phyloP scores from a whole-genome alignment of 37 sponge, comb jelly and placozoan genomes.

The Ephydatia muelleri region DNA sequence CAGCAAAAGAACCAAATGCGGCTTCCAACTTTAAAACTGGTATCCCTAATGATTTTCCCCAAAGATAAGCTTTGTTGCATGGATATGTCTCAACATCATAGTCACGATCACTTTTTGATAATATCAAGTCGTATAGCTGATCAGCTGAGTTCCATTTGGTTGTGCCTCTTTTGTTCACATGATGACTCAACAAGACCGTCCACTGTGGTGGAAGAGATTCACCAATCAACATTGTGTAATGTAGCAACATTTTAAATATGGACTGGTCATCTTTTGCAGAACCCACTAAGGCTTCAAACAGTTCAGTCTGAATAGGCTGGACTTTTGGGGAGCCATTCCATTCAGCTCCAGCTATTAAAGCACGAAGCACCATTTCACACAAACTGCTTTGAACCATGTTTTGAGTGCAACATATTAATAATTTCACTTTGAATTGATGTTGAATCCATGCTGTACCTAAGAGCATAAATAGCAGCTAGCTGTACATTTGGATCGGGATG shows the following conservation, averaged over 20 bases:
- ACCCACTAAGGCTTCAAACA: slow-evolving; percentile 1
- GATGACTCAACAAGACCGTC: not conserved
- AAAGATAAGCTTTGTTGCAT: slow-evolving; percentile 60
- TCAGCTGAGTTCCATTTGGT: not conserved
- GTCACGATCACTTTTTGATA: not conserved
- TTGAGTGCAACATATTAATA: slow-evolving; percentile 1
- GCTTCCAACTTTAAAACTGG: slow-evolving; percentile 31
- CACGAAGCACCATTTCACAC: not conserved
- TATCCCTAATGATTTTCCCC: slow-evolving; percentile 61
- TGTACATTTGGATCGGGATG: slow-evolving; percentile 41
- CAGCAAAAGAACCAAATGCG: slow-evolving; percentile 62
- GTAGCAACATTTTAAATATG: not conserved
- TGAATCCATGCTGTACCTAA: slow-evolving; percentile 4
- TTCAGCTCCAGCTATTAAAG: slow-evolving; percentile 1
- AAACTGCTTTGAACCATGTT: not conserved
- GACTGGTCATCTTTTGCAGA: slow-evolving; percentile 1
- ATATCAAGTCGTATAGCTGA: not conserved
- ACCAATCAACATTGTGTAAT: slow-evolving; percentile 1
- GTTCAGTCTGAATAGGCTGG: slow-evolving; percentile 1
- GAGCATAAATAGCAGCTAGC: slow-evolving; percentile 31
- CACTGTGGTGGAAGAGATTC: slow-evolving; percentile 1
- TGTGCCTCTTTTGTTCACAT: not conserved
- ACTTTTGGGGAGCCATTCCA: slow-evolving; percentile 1
- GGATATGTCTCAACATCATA: slow-evolving; percentile 55
- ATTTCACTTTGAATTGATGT: slow-evolving; percentile 1